Conservation (phyloP, 2,797 vertebrate species). For the Microctenopoma lineatum region DNA sequence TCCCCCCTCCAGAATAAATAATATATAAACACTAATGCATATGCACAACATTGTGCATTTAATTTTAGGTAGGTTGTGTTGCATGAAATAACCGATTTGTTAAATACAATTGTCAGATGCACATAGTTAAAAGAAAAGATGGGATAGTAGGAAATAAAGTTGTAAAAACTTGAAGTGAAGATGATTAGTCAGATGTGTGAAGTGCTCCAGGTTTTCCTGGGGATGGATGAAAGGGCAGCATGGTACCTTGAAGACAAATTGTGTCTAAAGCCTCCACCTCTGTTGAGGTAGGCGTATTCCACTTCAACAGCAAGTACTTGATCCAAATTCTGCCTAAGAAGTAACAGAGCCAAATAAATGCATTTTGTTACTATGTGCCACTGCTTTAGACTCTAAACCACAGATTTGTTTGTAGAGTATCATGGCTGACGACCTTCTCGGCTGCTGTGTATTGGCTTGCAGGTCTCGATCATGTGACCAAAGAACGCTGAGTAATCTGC, state of each 20-base stretch:
- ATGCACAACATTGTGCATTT: no score
- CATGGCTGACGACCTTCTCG: slow-evolving; percentile 32
- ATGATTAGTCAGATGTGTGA: no score
- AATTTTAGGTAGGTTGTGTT: no score
- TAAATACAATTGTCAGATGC: no score
- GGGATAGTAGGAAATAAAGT: background rate
- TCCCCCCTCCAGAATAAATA: background rate
- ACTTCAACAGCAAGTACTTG: background rate
- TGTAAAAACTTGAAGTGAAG: background rate
- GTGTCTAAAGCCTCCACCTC: no score
- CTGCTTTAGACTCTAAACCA: background rate
- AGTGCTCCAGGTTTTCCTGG: no score
- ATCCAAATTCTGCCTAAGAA: background rate
- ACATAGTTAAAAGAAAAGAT: no score
- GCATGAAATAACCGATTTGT: no score
- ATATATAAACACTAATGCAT: background rate
- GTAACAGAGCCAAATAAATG: background rate
- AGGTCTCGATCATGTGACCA: slow-evolving; percentile 55
- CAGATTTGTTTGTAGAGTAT: slow-evolving; percentile 9
- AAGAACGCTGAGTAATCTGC: slow-evolving; percentile 66
- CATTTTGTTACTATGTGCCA: background rate
- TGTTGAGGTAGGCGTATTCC: no score
- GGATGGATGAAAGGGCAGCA: no score
- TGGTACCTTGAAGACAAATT: no score
- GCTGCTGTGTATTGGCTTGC: slow-evolving; percentile 20